phyloP scores from a whole-genome alignment of 1,140 invertebrate genomes.

The Drosophila ohnishii region DNA sequence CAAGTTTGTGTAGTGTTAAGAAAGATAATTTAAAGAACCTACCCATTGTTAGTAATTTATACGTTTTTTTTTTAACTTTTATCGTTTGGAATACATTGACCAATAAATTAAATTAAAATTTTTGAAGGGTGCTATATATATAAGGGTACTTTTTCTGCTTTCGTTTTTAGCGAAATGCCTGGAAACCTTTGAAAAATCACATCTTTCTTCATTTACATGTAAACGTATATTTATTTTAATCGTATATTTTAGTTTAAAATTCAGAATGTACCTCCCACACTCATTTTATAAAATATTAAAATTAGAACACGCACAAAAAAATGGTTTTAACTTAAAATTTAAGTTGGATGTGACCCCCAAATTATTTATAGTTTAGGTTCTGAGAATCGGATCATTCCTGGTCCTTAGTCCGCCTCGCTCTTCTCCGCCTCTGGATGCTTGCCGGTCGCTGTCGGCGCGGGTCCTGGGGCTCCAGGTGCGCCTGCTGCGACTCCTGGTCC shows the following conservation, averaged over 20 bases:
- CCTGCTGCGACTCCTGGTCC: not conserved
- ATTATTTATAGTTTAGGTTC: conserved; percentile 11
- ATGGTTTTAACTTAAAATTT: conserved; percentile 16
- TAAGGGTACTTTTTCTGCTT: not conserved
- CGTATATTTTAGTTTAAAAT: conserved; percentile 35
- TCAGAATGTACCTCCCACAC: conserved; percentile 11
- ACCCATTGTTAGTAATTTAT: too few species aligned
- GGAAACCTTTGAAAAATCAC: not conserved
- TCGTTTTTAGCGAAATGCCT: not conserved
- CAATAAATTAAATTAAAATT: too few species aligned
- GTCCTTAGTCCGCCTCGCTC: conserved; percentile 56
- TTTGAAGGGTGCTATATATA: too few species aligned
- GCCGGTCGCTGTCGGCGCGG: conserved; percentile 16
- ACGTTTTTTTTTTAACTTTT: too few species aligned
- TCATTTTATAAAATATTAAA: conserved; percentile 26
- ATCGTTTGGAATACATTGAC: too few species aligned
- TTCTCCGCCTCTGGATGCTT: conserved; percentile 59
- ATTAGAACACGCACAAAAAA: conserved; percentile 35
- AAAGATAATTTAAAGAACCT: too few species aligned
- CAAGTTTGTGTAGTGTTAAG: too few species aligned
- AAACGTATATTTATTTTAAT: conserved; percentile 43
- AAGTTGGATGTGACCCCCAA: not conserved
- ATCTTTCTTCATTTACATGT: conserved; percentile 17
- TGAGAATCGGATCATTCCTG: not conserved
- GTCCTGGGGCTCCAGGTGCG: conserved; percentile 6